These are phyloP conservation scores for Apeltes quadracus DNA, from an alignment of 2,113 vertebrate species.

Conservation along the genomic window DNA sequence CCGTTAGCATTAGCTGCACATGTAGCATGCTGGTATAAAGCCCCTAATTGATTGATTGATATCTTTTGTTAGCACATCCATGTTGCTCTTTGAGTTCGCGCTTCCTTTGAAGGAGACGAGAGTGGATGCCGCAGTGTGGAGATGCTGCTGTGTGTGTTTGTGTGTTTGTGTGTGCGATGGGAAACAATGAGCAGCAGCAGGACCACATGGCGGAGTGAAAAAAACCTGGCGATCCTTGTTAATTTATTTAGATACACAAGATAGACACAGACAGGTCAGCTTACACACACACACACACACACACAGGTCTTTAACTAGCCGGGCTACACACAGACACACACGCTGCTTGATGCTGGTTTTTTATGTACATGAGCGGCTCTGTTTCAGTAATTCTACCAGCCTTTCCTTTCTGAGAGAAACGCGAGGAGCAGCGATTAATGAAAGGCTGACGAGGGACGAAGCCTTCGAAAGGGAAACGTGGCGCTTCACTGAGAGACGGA, in stretches of 20 bases:
- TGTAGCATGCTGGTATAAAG: background rate
- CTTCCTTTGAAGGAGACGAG: background rate
- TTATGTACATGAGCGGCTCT: background rate
- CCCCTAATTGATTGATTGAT: no score
- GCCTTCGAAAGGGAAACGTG: constrained; percentile 22
- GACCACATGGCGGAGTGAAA: constrained; percentile 5
- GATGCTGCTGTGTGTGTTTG: background rate
- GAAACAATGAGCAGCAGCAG: constrained; percentile 13
- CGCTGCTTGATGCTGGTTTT: background rate
- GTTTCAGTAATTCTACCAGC: constrained; percentile 27
- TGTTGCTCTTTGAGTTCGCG: no score
- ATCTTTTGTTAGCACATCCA: no score
- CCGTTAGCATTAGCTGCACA: background rate
- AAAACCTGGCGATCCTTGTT: constrained; percentile 14
- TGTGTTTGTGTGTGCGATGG: background rate
- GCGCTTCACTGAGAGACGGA: constrained; percentile 23
- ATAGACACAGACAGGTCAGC: constrained; percentile 3
- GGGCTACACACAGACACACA: background rate
- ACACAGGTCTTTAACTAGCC: no score
- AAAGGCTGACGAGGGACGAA: constrained; percentile 45
- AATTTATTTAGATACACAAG: constrained; percentile 47
- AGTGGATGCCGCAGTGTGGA: background rate
- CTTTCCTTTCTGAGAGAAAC: constrained; percentile 37
- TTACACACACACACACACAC: constrained; percentile 37
- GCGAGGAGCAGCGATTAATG: constrained; percentile 31